A percentile compares a stretch with the other conserved stretches of the same genome.
phyloP scores from a whole-genome alignment of 2,888 invertebrate genomes.

The Dysmachus trigonus region DNA sequence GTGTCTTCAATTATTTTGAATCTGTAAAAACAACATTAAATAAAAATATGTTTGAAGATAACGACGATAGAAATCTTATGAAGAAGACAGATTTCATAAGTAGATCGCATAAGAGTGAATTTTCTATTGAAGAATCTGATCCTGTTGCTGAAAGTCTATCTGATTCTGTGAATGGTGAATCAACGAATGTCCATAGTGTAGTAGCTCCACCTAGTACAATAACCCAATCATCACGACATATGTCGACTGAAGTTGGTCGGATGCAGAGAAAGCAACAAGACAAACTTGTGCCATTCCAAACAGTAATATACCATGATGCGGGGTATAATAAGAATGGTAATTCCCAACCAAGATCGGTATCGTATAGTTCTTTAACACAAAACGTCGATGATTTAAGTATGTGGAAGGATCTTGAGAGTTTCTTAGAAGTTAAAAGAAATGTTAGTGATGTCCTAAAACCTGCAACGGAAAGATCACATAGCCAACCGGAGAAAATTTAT shows the following conservation, averaged over 20 bases:
- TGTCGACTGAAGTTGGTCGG: conserved; percentile 43
- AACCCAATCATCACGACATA: conserved; percentile 44
- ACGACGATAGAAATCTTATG: background rate
- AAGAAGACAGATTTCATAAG: conserved; percentile 58
- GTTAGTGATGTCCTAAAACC: conserved; percentile 59
- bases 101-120: conserved; percentile 69
- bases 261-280: conserved; percentile 57
- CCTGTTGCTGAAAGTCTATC: conserved; percentile 64
- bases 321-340: conserved; percentile 54
- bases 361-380: conserved; percentile 67
- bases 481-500: conserved; percentile 67
- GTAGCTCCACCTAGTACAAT: conserved; percentile 66
- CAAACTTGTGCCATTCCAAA: conserved; percentile 66
- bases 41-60: background rate
- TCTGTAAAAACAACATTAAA: background rate
- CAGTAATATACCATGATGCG: conserved; percentile 66
- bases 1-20: background rate
- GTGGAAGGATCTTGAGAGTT: conserved; percentile 56
- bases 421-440: conserved; percentile 60
- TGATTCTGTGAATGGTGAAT: conserved; percentile 60
- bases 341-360: conserved; percentile 66
- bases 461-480: conserved; percentile 67
- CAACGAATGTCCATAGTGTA: conserved; percentile 60
- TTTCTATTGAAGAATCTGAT: conserved; percentile 69
- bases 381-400: conserved; percentile 58